A percentile compares a stretch with the other conserved stretches of the same genome.
phyloP scores from a whole-genome alignment of 2,888 invertebrate species.

The Leucania comma region DNA sequence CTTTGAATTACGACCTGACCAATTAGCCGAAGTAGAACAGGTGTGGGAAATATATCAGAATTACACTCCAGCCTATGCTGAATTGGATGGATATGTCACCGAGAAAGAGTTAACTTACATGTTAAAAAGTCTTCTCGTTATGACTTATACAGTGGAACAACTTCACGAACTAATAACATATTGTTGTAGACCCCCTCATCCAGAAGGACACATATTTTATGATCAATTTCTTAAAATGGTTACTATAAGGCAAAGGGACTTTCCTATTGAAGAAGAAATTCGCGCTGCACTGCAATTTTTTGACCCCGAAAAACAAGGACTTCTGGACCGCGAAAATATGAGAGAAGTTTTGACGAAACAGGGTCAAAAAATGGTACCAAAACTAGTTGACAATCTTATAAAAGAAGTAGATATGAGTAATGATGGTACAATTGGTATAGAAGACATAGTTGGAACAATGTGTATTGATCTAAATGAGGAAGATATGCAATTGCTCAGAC shows the following conservation, averaged over 20 bases:
- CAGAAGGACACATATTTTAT: constrained; percentile 81
- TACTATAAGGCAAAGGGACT: constrained; percentile 81
- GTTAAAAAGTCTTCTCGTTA: constrained; percentile 81
- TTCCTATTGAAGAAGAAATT: constrained; percentile 82
- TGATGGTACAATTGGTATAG: constrained; percentile 85
- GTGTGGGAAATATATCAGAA: constrained; percentile 85
- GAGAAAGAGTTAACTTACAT: constrained; percentile 84
- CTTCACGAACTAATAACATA: constrained; percentile 80
- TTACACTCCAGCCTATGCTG: constrained; percentile 84
- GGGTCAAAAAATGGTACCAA: constrained; percentile 81
- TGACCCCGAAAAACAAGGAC: constrained; percentile 79
- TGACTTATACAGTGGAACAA: constrained; percentile 85
- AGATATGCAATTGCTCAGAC: constrained; percentile 78
- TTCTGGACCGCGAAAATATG: constrained; percentile 78
- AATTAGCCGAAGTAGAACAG: constrained; percentile 83
- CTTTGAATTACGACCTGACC: constrained; percentile 82
- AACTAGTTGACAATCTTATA: constrained; percentile 78
- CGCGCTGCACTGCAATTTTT: constrained; percentile 79
- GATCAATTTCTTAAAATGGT: constrained; percentile 86
- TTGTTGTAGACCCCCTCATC: constrained; percentile 83
- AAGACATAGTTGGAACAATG: constrained; percentile 86
- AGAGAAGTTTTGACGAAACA: constrained; percentile 77
- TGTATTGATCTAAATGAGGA: constrained; percentile 85
- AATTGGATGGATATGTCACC: constrained; percentile 82
- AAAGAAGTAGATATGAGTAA: constrained; percentile 86